These are phyloP conservation scores for Ispidina lecontei DNA, from an alignment of 2,797 vertebrate species.

Conservation along the genomic window DNA sequence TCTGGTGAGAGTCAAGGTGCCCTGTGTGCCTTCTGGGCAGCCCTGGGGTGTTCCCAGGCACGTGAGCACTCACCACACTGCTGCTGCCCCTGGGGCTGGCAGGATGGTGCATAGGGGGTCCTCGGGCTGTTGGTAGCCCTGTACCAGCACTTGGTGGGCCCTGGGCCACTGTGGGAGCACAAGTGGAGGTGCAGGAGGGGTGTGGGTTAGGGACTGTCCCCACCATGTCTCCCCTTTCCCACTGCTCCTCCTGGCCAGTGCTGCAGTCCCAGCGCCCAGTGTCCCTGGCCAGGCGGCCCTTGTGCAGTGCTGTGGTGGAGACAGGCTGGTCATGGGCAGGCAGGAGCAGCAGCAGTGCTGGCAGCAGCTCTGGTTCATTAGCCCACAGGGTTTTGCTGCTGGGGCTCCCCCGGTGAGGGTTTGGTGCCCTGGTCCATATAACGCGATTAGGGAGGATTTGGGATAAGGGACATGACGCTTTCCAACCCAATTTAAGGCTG, in stretches of 20 bases:
- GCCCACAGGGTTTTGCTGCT: background rate
- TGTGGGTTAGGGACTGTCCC: background rate
- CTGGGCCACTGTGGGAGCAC: background rate
- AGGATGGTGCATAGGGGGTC: background rate
- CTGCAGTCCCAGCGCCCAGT: background rate
- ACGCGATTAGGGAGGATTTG: background rate
- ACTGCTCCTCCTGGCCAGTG: background rate
- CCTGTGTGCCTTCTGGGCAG: background rate
- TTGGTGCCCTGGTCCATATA: background rate
- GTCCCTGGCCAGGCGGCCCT: background rate
- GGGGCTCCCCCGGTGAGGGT: background rate
- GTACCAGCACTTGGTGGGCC: rapidly evolving
- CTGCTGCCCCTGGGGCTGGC: background rate
- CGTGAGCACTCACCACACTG: background rate
- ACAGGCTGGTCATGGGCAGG: background rate
- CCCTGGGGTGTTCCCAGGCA: background rate
- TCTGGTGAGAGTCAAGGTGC: slow-evolving; percentile 50
- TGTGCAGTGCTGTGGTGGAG: background rate
- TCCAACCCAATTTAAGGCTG: slow-evolving; percentile 32
- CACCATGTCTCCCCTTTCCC: rapidly evolving
- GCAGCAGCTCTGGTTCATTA: background rate
- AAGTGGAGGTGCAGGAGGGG: rapidly evolving
- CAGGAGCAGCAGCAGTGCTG: background rate
- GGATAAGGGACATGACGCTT: slow-evolving; percentile 28
- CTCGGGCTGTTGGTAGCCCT: background rate